These are phyloP conservation scores for Nomada hirtipes DNA, from an alignment of 2,888 invertebrate species.

Conservation along the genomic window DNA sequence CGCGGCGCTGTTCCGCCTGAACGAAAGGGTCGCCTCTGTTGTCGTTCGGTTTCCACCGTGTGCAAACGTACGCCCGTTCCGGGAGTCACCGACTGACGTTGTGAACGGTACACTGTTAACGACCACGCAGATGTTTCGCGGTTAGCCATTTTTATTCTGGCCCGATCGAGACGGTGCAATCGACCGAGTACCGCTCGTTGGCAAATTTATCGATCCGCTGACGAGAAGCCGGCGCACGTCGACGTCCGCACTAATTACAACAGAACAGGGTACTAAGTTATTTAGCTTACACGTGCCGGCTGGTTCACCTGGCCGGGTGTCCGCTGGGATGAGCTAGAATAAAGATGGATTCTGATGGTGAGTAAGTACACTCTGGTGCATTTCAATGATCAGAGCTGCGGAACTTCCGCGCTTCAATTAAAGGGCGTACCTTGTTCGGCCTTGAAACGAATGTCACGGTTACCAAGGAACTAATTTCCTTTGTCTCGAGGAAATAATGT, in stretches of 20 bases:
- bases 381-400: conserved; percentile 5
- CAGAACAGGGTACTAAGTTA: conserved; percentile 64
- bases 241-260: conserved; percentile 63
- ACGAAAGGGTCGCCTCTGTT: conserved; percentile 5
- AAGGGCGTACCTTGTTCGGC: too few species aligned
- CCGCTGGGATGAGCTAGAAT: conserved; percentile 39
- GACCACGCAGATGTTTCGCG: background rate
- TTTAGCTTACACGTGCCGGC: conserved; percentile 60
- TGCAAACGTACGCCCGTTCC: too few species aligned
- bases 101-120: too few species aligned
- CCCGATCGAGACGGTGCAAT: conserved; percentile 29
- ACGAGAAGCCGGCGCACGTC: conserved; percentile 49
- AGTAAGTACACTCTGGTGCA: conserved; percentile 22
- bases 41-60: background rate
- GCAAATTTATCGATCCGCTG: conserved; percentile 58
- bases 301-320: conserved; percentile 10
- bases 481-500: too few species aligned
- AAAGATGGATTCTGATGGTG: conserved; percentile 59
- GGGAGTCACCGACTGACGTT: too few species aligned
- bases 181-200: conserved; percentile 23
- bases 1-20: conserved; percentile 17
- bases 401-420: background rate
- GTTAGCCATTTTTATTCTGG: background rate
- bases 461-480: too few species aligned
- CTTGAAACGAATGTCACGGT: background rate